Base-by-base conservation (phyloP, 2,888 invertebrate genomes). In the Drosophila cognata region DNA sequence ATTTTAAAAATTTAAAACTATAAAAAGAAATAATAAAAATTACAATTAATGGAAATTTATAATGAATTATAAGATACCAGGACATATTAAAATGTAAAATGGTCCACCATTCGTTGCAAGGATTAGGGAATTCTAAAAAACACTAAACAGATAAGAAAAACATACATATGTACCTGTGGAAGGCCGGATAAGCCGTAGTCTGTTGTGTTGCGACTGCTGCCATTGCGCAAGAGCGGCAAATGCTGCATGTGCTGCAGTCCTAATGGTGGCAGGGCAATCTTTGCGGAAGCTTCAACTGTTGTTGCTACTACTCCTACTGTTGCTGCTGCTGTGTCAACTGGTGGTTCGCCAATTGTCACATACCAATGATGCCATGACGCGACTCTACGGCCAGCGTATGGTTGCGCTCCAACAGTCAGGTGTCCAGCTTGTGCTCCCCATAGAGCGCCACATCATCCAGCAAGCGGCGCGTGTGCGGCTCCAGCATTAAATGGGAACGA, bases 181-280 rank as follows among this genome's bases (percentile, higher is more conserved):
- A 98, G 98, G n/a, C 98, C 98, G 96, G 95, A 92, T 96, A 95
- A 21, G 67, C 62, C 55, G 89, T 88, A 16, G 76, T 41, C 65
- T 71, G 71, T 56, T 74, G 74, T 65, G 72, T 73, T 38, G 38
- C 10, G 35, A 21, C 25, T 53, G 53, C 69, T 82, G 87, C 36
- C 71, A 72, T 51, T 82, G 82, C 10, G 79, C 76, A 13, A 85
- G 43, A 31, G 82, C 81, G 31, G 76, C 76, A 5, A 88, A 67
- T 5, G 81, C 81, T 11, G 85, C 84, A 31, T 82, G 71, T 25
- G 88, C 68, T 74, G 51, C 69, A 65, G 28, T 31, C 74, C 69
- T 57, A 80, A 57, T 2, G 76, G 74, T 21, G 56, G 70, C 51
- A 76, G 61, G 4, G 74, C 57, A 2, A 77, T 74, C 73, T 71